These are phyloP conservation scores for Decapterus maruadsi DNA, from an alignment of 2,797 vertebrate species.

Conservation along the genomic window DNA sequence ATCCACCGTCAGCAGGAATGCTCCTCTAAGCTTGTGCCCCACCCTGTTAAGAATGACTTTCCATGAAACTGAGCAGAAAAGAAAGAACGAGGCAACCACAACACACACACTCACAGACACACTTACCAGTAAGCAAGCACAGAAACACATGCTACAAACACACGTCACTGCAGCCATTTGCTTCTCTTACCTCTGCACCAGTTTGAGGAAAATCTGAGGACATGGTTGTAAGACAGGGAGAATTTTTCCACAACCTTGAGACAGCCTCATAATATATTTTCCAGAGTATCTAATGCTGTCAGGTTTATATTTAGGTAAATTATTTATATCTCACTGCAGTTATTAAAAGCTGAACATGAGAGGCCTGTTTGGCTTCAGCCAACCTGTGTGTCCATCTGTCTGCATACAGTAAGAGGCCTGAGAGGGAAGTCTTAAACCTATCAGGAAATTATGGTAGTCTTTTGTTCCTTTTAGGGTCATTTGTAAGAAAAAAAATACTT, in stretches of 20 bases:
- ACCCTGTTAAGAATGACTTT: conserved; percentile 70
- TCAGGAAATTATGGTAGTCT: background rate
- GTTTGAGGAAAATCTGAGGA: conserved; percentile 15
- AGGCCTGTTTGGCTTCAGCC: conserved; percentile 54
- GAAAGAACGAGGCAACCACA: conserved; percentile 54
- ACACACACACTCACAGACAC: conserved; percentile 24
- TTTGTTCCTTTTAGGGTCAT: background rate
- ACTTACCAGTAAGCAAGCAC: conserved; percentile 26
- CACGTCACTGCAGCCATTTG: background rate
- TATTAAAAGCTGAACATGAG: conserved; percentile 82
- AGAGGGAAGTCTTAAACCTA: conserved; percentile 9
- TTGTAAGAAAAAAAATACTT: background rate
- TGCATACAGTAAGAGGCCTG: conserved; percentile 15
- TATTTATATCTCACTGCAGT: conserved; percentile 66
- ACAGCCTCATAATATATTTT: conserved; percentile 51
- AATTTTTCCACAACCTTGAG: conserved; percentile 53
- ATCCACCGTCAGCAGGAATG: conserved; percentile 47
- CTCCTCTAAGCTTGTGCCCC: conserved; percentile 43
- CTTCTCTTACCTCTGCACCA: conserved; percentile 16
- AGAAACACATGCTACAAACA: conserved; percentile 38
- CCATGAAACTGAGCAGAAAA: conserved; percentile 46
- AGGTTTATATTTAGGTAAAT: conserved; percentile 61
- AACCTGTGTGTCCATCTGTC: conserved; percentile 36
- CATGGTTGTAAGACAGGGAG: conserved; percentile 24
- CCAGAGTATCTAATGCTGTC: conserved; percentile 50